Evolutionary conservation across 2,113 vertebrate species (phyloP), one percentile per base, ranked within the genome.

Genomic region (Pedionomus torquatus): DNA sequence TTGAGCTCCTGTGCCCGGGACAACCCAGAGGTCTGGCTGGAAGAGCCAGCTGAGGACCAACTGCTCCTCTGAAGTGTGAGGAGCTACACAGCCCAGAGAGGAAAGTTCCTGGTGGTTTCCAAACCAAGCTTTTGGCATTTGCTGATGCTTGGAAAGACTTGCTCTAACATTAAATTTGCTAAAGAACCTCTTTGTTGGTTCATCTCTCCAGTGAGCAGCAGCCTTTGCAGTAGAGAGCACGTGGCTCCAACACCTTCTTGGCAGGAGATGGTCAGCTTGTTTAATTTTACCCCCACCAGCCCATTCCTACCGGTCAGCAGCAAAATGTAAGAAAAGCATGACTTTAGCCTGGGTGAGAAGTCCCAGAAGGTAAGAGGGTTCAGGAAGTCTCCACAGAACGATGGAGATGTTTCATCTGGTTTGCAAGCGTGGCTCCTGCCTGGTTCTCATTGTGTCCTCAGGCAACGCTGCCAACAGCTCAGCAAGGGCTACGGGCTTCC

Each of bases 121-220:
- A 98, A 97, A 96, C 95, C 83, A 94, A 95, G 82, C 46, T 95
- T 87, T 65, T 97, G 95, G 98, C 96, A 96, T 96, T 95, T 7
- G 9, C 26, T 90, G 76, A 55, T 31, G 71, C 69, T 97, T 95
- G 96, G 97, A 96, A 97, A 97, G 96, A 80, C 94, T 92, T 84
- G 91, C 18, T 82, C 94, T 98, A 96, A 96, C 97, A 94, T 83
- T 90, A 79, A 96, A 95, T 76, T 93, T 95, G 96, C 89, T 93
- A 71, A 95, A 95, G 96, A 93, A 95, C 77, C 68, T 72, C 68
- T 28, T 2, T 91, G 93, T 93, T 85, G 86, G 85, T 44, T 13
- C 19, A 7, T 58, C 96, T 63, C 81, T 71, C 82, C 90, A 96
- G 87, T 17, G 90, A 95, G 83, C 85, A 91, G 83, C 78, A 83